Base-by-base conservation (phyloP, 2,888 invertebrate species). In the Yponomeuta plumbellus region DNA sequence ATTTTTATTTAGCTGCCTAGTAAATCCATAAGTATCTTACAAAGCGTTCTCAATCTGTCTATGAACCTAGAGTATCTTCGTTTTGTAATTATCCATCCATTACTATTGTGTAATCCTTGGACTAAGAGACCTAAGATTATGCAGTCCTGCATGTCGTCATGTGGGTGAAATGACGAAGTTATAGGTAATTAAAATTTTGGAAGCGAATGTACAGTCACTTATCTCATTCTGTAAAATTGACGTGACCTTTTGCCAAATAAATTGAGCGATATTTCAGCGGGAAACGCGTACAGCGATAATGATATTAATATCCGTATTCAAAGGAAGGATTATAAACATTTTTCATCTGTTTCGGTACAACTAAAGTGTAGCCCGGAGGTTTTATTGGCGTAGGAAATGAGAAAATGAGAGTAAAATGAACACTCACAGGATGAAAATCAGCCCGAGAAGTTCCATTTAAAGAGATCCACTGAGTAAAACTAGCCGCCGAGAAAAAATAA, bases 261-360 rank as follows among this genome's bases (percentile, higher is more conserved):
- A 52, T 52, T 52, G 44, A 52, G 44, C 44, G 44, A 52, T 52
- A 52, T 52, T 52, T 52, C 44, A 52, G 44, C 44, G 44, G 5
- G 44, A 13, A 17, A 52, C 44, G 3, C 44, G 17, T 17, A 13
- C 17, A 4, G 61, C 21, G 44, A 34, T 20, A 64, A 20, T 44
- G 63, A 44, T 44, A 64, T 22, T n/a, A 64, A 64, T 40, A n/a
- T 39, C 63, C 44, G 39, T 39, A 11, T 21, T 22, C 44, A 44
- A 64, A 44, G 39, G 22, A 13, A 39, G 8, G 63, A 66, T 68
- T 68, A 71, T 72, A 67, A 70, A 67, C 66, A 67, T 71, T 70
- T 67, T 68, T 65, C 44, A 52, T 17, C 68, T 68, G 63, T 17
- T 58, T 26, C 61, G 61, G 61, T 67, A 67, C 68, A 70, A 70